Base-by-base conservation (phyloP, 2,113 vertebrate genomes). In the Vulpes ferrilata region DNA sequence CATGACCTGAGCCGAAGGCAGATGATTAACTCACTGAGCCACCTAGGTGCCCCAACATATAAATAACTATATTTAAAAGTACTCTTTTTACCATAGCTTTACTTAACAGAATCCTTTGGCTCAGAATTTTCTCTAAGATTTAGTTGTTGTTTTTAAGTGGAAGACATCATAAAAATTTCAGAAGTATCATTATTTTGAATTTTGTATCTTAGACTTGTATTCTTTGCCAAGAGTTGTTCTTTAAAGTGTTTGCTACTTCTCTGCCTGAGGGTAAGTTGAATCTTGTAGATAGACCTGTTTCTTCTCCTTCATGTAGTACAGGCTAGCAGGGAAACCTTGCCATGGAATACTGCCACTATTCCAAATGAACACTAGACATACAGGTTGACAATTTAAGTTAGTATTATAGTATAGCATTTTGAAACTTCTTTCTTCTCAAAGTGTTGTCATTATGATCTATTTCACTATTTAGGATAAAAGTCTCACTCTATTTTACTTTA, bases 111-210 rank as follows among this genome's bases (percentile, higher is more conserved):
- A 93, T 95, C 86, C 25, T 93, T 95, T 90, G 60, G 53, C 82
- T 96, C n/a, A 94, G 51, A 88, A 80, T 92, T 96, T 85, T 64
- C 80, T 48, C 43, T 57, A 90, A 85, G 92, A 80, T 5, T 91
- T 55, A 76, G 62, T 11, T 74, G 25, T 48, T 76, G 55, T 80
- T 22, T 51, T 84, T 23, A 73, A 90, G 53, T 92, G 71, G 64
- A 84, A 30, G 57, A 71, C 27, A 92, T 95, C 62, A 67, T 97
- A 95, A 97, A 93, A 95, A 89, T 83, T 76, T 3, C 35, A 67
- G 57, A 89, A 84, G 51, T 53, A 76, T 95, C 79, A 83, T 96
- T 95, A 94, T 93, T 93, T 94, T 97, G 65, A 96, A 96, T 83
- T 95, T 89, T 95, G 71, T 95, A 38, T 84, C 74, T 87, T 57